Base-by-base conservation (phyloP, 2,797 vertebrate genomes). In the Smutsia gigantea region DNA sequence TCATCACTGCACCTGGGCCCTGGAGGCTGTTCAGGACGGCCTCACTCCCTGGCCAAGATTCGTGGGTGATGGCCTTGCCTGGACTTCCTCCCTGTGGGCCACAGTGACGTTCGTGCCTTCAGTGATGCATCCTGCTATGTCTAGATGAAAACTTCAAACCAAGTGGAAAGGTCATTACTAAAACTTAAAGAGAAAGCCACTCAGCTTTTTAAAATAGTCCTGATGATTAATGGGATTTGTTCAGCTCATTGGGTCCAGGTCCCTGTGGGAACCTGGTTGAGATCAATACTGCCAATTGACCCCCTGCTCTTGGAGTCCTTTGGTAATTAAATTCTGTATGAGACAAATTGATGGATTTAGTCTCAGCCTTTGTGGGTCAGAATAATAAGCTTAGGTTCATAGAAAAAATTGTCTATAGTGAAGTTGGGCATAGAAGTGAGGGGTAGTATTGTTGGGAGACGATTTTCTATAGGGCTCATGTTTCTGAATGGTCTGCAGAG, bases 341-440 rank as follows among this genome's bases (percentile, higher is more conserved):
- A 79, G 49, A 51, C 64, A 92, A 63, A 42, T 29, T 64, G 63
- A 92, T 79, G n/a, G 79, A 84, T 88, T 92, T 84, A 11, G 72
- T 71, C 81, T 85, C n/a, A 42, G 55, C 3, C 31, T 88, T 78
- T 72, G 53, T 83, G 77, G 19, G 83, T 68, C 37, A 57, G 37
- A 88, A 64, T 85, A 64, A 63, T 17, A 63, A 42, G n/a, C 29
- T 49, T 29, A 57, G 68, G 61, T n/a, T 88, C 21, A 19, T 10
- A 75, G 83, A 71, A 84, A 57, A 88, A 71, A 4, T 34, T n/a
- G 46, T 49, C 78, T 59, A 3, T 34, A 71, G 21, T 79, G 23
- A 71, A 64, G 39, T 14, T 14, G 42, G 13, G 6, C 27, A 59
- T 31, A 66, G 59, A 77, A 66, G 34, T 8, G 18, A 91, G 15